These are phyloP conservation scores for Cotesia typhae DNA, from an alignment of 1,140 invertebrate genomes.

Conservation along the genomic window DNA sequence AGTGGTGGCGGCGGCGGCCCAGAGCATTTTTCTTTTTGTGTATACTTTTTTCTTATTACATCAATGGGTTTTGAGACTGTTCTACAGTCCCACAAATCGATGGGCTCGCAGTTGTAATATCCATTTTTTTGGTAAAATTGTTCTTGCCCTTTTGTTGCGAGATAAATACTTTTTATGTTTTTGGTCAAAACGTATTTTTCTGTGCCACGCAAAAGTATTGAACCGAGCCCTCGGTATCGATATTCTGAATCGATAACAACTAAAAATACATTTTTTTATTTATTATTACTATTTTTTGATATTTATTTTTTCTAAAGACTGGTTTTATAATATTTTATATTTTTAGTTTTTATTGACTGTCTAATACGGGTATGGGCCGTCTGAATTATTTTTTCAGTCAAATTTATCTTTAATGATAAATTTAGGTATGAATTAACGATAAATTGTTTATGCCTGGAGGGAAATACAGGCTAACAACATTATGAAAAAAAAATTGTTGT, in stretches of 20 bases:
- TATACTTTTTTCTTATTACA: conserved; percentile 33
- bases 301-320: no score
- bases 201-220: conserved; percentile 73
- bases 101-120: conserved; percentile 74
- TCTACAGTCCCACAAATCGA: conserved; percentile 72
- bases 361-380: no score
- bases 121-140: conserved; percentile 80
- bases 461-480: no score
- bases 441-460: no score
- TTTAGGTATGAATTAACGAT: no score
- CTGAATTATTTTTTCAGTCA: no score
- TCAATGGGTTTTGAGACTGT: conserved; percentile 40
- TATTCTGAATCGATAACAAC: conserved; percentile 76
- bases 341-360: no score
- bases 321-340: no score
- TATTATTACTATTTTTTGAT: not conserved
- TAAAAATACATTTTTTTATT: conserved; percentile 45
- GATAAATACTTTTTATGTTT: conserved; percentile 72
- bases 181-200: conserved; percentile 74
- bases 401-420: no score
- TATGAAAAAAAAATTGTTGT: no score
- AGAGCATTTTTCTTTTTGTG: conserved; percentile 33
- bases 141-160: conserved; percentile 81
- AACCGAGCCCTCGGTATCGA: conserved; percentile 78
- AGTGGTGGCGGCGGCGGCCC: conserved; percentile 61